Base-by-base conservation (phyloP, 2,888 invertebrate species). In the Antitype chi region DNA sequence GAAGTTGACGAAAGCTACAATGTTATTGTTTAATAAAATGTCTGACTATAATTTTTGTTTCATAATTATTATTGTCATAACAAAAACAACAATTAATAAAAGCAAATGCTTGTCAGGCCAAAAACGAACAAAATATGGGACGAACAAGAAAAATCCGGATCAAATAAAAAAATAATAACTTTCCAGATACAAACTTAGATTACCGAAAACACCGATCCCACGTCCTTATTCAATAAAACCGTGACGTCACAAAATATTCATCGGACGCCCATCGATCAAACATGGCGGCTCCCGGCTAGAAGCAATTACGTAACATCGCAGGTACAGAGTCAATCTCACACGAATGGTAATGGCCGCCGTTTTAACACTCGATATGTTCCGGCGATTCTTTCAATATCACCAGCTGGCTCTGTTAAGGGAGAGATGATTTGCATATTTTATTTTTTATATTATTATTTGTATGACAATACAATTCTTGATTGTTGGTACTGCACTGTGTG, bases 301-400 rank as follows among this genome's bases (percentile, higher is more conserved):
- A 78, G 57, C 79, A 83, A 82, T 80, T 78, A 87, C 67, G 73
- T 82, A 70, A 82, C 70, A 80, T 67, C 57, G 57, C 81, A 88
- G 87, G 89, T 89, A 82, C 75, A 73, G 82, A 89, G 88, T 89
- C 88, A 89, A 86, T 89, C 88, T 85, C 84, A 85, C 87, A 79
- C 80, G 76, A 74, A 74, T 83, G 85, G 88, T 91, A 87, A 85
- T 87, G 87, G 88, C 88, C 77, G 73, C 88, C 92, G 90, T 68
- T 94, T 94, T 91, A 91, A 90, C 90, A 90, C 88, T 88, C 89
- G 85, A 89, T 89, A 89, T 90, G 90, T 89, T 89, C 87, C 87
- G 82, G 73, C 88, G 81, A 92, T 92, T 93, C 92, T 93, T 94
- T 92, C 90, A 88, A 91, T 92, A 92, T 89, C 89, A 89, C 89